Base-by-base conservation (phyloP, 1,140 invertebrate genomes). In the Rhyacophila brunnea region DNA sequence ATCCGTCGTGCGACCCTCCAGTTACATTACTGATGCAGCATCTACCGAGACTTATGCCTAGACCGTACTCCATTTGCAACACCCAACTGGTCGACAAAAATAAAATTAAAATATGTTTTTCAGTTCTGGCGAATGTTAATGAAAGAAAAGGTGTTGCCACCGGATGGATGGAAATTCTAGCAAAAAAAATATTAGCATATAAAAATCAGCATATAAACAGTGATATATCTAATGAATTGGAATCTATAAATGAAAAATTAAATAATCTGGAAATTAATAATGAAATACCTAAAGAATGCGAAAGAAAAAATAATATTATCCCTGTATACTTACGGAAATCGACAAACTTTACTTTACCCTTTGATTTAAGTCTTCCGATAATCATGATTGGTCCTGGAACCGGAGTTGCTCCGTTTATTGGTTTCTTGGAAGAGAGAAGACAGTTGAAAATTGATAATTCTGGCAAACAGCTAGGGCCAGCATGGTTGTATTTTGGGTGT, bases 381-480 rank as follows among this genome's bases (percentile, higher is more conserved):
- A 83, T 95, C 58, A 83, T 95, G 71, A 84, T 95, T 60, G 89
- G 87, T 4, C 84, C 91, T 57, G 93, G 93, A 11, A 93, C 91
- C 28, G 93, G 91, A 10, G 73, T 93, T 17, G 85, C 92, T 6
- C 92, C 92, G 1, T 95, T 92, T 69, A 82, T 83, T 58, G 83
- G 85, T 11, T 88, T 87, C 67, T 65, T 87, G 11, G 71, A 82
- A 65, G 81, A 87, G 69, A 78, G 81, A 55, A 62, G 73, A 69
- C 15, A 65, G 58, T 55, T 74, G 53, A 66, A 69, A 35, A 66
- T 63, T 60, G 45, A 58, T n/a, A 66, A 67, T 34, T 56, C 60
- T 15, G 44, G 69, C n/a, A 35, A 47, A 19, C 56, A 71, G 46
- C 59, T 72, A 38, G 80, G 81, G 10, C 69, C 78, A 49, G 72